Evolutionary conservation across 1,140 invertebrate species (phyloP).

Genomic region (Bombus confusus): DNA sequence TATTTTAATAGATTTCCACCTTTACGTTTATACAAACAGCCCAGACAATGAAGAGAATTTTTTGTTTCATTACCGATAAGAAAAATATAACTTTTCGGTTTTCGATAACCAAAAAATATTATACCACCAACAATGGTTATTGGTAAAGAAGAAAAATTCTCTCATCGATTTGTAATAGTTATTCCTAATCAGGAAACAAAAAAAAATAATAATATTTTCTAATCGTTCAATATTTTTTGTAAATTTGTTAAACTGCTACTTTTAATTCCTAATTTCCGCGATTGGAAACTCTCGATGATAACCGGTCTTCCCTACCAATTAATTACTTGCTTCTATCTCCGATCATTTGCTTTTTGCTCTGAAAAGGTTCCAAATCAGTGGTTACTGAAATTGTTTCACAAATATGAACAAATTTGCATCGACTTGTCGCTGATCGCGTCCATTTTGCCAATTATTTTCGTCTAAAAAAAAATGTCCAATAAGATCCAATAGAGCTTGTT

Average conservation of each 20-base stretch:
- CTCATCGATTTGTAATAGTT: too few relatives aligned
- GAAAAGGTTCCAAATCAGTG: not conserved
- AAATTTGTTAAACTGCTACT: too few relatives aligned
- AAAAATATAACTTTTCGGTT: too few relatives aligned
- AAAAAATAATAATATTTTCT: too few relatives aligned
- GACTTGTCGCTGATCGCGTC: not conserved
- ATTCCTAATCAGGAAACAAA: not conserved
- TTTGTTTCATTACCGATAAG: too few relatives aligned
- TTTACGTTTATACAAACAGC: not conserved
- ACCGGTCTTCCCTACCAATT: not conserved
- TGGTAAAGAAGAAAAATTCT: too few relatives aligned
- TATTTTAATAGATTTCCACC: not conserved
- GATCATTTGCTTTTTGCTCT: not conserved
- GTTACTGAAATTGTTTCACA: not conserved
- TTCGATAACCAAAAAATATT: too few relatives aligned
- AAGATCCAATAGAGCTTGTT: not conserved
- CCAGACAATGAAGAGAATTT: too few relatives aligned
- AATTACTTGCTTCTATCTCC: not conserved
- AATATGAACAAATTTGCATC: not conserved
- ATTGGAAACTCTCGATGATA: constrained; percentile 7
- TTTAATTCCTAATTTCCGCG: constrained; percentile 46
- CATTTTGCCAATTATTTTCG: not conserved
- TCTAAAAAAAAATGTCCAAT: not conserved
- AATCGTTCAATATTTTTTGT: too few relatives aligned
- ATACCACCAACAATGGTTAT: too few relatives aligned